These are phyloP conservation scores for Phenganax stokvisi DNA, from an alignment of 92 coral and sea anemone species.

Conservation along the genomic window DNA sequence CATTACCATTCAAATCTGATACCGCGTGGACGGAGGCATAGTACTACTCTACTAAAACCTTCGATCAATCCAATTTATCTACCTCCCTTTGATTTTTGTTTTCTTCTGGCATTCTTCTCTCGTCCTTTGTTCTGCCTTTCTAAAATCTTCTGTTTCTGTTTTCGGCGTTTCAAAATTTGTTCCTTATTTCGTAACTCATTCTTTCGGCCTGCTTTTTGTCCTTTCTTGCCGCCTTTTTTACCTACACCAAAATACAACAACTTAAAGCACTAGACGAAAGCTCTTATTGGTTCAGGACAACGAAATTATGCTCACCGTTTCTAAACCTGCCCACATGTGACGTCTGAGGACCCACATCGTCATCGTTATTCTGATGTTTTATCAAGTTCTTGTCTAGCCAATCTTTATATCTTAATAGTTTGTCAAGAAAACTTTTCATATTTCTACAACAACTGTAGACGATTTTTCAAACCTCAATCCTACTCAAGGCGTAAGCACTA, in stretches of 20 bases:
- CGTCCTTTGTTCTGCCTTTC: conserved; percentile 60
- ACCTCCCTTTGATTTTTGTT: conserved; percentile 15
- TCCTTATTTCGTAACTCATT: conserved; percentile 68
- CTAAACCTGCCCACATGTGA: conserved; percentile 42
- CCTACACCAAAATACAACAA: conserved; percentile 38
- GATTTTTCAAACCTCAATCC: not conserved
- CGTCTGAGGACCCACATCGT: conserved; percentile 39
- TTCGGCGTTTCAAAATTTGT: conserved; percentile 70
- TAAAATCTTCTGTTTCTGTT: conserved; percentile 54
- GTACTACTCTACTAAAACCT: not conserved
- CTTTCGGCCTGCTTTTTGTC: conserved; percentile 46
- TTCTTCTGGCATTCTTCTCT: conserved; percentile 39
- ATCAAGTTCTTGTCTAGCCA: conserved; percentile 60
- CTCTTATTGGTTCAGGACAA: too few relatives aligned
- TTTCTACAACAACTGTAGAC: not conserved
- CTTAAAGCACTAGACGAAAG: not conserved
- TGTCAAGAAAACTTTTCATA: conserved; percentile 1
- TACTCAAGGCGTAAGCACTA: too few relatives aligned
- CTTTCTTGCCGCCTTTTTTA: conserved; percentile 37
- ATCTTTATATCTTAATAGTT: conserved; percentile 59
- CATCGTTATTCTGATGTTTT: conserved; percentile 52
- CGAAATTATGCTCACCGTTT: not conserved
- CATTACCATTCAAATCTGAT: too few relatives aligned
- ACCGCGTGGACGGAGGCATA: not conserved
- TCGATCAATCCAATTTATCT: not conserved